A percentile compares a stretch with the other conserved stretches of the same genome.
Conservation (phyloP, 2,113 vertebrate genomes). For the Hippocampus mohnikei region DNA sequence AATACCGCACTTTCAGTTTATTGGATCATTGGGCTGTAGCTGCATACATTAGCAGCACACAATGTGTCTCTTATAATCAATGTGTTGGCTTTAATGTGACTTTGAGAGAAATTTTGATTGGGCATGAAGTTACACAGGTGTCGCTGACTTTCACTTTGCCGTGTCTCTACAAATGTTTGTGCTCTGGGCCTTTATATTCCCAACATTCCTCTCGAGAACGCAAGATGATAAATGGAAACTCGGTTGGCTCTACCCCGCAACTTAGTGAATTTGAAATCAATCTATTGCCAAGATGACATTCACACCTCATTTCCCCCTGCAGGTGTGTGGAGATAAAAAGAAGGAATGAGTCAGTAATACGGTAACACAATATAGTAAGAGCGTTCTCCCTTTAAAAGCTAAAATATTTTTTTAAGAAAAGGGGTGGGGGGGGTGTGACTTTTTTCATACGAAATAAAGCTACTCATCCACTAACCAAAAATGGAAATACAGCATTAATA, state of each 20-base stretch:
- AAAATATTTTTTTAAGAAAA: no score
- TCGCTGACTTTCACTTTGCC: not conserved
- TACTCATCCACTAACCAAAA: not conserved
- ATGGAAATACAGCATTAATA: not conserved
- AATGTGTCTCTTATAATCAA: constrained; percentile 33
- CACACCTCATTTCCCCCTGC: not conserved
- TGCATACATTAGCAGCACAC: constrained; percentile 11
- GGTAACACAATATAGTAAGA: no score
- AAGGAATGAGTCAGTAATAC: not conserved
- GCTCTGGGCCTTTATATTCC: not conserved
- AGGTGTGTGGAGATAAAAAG: not conserved
- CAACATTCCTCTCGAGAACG: not conserved
- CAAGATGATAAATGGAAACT: not conserved
- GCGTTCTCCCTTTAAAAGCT: not conserved
- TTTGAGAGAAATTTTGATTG: not conserved
- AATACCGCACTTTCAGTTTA: constrained; percentile 32
- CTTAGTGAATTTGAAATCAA: constrained; percentile 3
- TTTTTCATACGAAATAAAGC: not conserved
- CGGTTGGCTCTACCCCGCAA: not conserved
- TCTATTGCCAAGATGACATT: constrained; percentile 2
- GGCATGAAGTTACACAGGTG: not conserved
- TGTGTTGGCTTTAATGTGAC: constrained; percentile 15
- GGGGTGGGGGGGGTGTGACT: not conserved
- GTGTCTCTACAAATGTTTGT: not conserved
- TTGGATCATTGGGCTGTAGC: constrained; percentile 23